Base-by-base conservation (phyloP, 2,888 invertebrate genomes). In the Ormyrus pomaceus region DNA sequence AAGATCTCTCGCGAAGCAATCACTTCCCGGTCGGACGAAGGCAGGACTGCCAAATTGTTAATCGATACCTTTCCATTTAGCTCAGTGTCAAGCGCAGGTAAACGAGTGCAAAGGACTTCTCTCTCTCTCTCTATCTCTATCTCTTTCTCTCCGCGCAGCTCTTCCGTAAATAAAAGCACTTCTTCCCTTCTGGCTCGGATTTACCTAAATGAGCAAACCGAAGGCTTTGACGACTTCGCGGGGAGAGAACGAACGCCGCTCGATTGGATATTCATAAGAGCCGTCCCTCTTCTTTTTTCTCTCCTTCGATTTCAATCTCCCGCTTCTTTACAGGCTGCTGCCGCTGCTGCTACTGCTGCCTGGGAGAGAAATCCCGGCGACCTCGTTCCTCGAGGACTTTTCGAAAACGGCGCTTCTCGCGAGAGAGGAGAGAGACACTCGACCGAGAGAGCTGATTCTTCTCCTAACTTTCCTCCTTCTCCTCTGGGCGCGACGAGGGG, bases 51-150 rank as follows among this genome's bases (percentile, higher is more conserved):
- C 74, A 81, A 81, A 81, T 78, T 78, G 78, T 74, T 74, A 78
- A 81, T 78, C 81, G 78, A 81, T 81, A 78, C 69, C 59, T 51
- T 72, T 70, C 78, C 69, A 74, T 78, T 81, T 81, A 66, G 9
- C 61, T 66, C 50, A 13, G 72, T 72, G 77, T 80, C 77, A 80
- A 66, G 77, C 72, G 61, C 81, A 81, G 69, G 69, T 68, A 76
- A 71, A 75, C 62, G 75, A 53, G 7, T 11, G 9, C 11, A 78
- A 65, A 50, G 61, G 34, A 61, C 55, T 71, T 46, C 48, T n/a
- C 51, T n/a, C 11, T 58, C 65, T 19, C 68, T 59, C 51, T n/a
- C 11, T 58, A 58, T 19, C 68, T 59, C 8, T 72, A 10, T 72
- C 53, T 13, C 13, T 51, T 48, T 50, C 48, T 72, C n/a, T 62